Evolutionary conservation across 2,888 invertebrate genomes (phyloP).

Genomic region (Rhyacophila evoluta): DNA sequence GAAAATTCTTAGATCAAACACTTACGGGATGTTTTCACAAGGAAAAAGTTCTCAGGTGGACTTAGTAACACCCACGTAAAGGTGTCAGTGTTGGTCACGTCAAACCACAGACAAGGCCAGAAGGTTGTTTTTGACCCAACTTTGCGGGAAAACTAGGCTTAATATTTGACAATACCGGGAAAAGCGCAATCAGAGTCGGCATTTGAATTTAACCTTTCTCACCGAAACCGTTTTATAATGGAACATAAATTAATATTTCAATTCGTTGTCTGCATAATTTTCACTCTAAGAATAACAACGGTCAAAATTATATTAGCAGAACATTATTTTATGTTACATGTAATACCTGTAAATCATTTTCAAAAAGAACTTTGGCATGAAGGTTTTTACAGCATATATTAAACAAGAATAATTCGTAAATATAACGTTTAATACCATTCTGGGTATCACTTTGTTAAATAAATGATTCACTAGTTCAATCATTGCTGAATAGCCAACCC

Average conservation of each 20-base stretch:
- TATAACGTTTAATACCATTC: too few species aligned
- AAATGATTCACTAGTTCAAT: too few species aligned
- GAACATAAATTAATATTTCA: background rate
- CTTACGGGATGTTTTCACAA: background rate
- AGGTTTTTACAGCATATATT: too few species aligned
- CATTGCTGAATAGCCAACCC: too few species aligned
- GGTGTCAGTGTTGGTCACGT: background rate
- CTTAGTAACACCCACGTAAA: background rate
- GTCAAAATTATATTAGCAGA: too few species aligned
- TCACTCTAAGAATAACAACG: too few species aligned
- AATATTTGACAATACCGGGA: slow-evolving; percentile 1
- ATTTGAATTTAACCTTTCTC: slow-evolving; percentile 2
- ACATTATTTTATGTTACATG: too few species aligned
- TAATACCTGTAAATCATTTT: too few species aligned
- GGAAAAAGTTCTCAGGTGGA: background rate
- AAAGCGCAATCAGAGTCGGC: background rate
- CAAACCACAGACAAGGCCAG: background rate
- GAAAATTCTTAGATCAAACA: background rate
- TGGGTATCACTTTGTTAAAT: too few species aligned
- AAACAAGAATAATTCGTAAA: too few species aligned
- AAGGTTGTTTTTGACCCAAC: background rate
- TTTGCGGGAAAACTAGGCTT: slow-evolving; percentile 7
- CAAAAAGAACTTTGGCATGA: too few species aligned
- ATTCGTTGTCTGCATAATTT: too few species aligned
- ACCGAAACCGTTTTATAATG: background rate